Base-by-base conservation (phyloP, 1,140 invertebrate genomes). In the Brachionus koreanus region DNA sequence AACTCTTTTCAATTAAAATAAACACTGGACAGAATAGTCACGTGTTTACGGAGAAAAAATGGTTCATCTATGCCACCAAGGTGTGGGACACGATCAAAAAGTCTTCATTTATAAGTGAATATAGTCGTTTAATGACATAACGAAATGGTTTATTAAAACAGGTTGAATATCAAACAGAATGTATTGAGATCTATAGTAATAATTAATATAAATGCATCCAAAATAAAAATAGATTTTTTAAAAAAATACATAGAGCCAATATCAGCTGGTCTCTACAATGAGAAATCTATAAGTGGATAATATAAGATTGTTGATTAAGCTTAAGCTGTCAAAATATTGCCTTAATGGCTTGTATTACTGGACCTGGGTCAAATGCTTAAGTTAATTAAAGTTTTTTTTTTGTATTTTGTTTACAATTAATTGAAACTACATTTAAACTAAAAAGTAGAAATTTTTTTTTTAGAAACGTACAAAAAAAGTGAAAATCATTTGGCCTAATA, bases 41-140 rank as follows among this genome's bases (percentile, higher is more conserved):
- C 69, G 92, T 91, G 0, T 91, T 92, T 74, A 88, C 91, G 39
- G 76, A 79, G n/a, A 57, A 65, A 19, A 79, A 79, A 16, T 79
- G 91, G 91, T 92, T 93, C 85, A 91, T 93, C 83, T 94, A 93
- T 87, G 92, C 93, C 84, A 91, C 90, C 19, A 93, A 93, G 89
- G 92, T 92, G 0, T 93, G 93, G 92, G 94, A 94, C 82, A 91
- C 91, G 13, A 92, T 94, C 6, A 93, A 92, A 84, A 95, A 94
- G 85, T 94, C 93, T 84, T 92, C 92, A 46, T 91, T 94, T 83
- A 93, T 93, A 85, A 91, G 93, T 74, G 93, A 95, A 86, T 95
- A 94, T 86, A 92, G 92, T 84, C 90, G 93, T 87, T 89, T 94
- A 77, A 89, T 94, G 86, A 92, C 92, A 35, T 93, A 84, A 86